These are phyloP conservation scores for Macrosteles quadrilineatus DNA, from an alignment of 1,140 invertebrate genomes.

Conservation along the genomic window DNA sequence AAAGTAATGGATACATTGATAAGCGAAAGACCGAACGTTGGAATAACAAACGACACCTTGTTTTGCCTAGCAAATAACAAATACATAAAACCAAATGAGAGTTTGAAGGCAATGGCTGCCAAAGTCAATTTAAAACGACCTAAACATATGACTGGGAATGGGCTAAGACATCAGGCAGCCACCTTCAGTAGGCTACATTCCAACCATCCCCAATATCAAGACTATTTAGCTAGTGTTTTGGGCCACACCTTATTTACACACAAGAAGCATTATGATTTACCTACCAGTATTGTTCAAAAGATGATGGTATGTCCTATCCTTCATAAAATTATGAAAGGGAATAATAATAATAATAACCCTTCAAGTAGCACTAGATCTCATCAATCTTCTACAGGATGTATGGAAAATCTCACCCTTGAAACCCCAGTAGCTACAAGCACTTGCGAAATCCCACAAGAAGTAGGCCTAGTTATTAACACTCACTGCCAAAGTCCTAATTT, in stretches of 20 bases:
- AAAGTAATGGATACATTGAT: not conserved
- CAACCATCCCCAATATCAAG: slow-evolving; percentile 24
- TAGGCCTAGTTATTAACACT: too few relatives aligned
- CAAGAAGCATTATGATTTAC: slow-evolving; percentile 25
- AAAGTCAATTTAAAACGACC: not conserved
- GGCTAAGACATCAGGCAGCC: slow-evolving; percentile 11
- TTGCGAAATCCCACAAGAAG: not conserved
- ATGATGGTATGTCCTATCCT: slow-evolving; percentile 19
- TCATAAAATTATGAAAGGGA: slow-evolving; percentile 12
- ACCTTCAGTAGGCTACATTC: slow-evolving; percentile 12
- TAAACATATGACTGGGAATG: not conserved
- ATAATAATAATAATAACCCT: too few relatives aligned
- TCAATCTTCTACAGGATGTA: too few relatives aligned
- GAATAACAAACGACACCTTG: not conserved
- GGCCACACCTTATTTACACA: slow-evolving; percentile 13
- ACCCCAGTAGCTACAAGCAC: not conserved
- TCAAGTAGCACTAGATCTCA: too few relatives aligned
- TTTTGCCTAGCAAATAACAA: not conserved
- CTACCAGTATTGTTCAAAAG: slow-evolving; percentile 12
- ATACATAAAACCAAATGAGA: slow-evolving; percentile 3
- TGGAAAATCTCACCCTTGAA: not conserved
- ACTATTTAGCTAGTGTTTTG: slow-evolving; percentile 14
- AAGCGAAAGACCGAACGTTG: not conserved
- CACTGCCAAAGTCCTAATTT: too few relatives aligned
- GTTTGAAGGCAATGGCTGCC: not conserved